Conservation (phyloP, 2,797 vertebrate genomes). For the Heteromormyrus szaboi region DNA sequence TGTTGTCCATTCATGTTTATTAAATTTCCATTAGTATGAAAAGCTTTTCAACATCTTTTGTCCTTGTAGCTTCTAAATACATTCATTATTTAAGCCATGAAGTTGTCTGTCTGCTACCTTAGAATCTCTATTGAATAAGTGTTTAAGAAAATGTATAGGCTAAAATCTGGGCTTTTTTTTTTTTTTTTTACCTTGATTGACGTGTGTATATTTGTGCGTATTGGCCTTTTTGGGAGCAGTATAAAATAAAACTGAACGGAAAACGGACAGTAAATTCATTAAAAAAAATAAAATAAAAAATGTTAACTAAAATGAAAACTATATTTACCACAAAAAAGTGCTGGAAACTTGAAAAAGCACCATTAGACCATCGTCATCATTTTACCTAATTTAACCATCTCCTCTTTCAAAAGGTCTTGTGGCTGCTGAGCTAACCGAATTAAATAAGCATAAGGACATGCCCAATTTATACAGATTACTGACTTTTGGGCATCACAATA, state of each 20-base stretch:
- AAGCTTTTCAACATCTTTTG: neutral
- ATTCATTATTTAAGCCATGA: neutral
- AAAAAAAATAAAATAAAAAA: too few relatives aligned
- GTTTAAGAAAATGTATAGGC: neutral
- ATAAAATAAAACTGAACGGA: neutral
- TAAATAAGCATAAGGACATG: too few relatives aligned
- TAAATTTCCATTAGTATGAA: neutral
- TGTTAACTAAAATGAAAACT: too few relatives aligned
- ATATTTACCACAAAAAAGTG: too few relatives aligned
- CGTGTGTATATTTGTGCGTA: neutral
- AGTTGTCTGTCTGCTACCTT: neutral
- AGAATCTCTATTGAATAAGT: neutral
- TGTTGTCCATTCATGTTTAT: neutral
- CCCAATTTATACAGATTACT: too few relatives aligned
- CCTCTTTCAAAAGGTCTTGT: too few relatives aligned
- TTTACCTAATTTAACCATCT: too few relatives aligned
- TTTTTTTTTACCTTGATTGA: neutral
- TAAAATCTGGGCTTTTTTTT: neutral
- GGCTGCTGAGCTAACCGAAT: too few relatives aligned
- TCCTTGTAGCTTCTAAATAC: neutral
- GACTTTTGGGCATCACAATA: too few relatives aligned
- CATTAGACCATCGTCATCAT: too few relatives aligned
- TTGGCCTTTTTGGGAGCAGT: neutral
- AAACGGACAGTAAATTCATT: neutral
- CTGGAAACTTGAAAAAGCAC: too few relatives aligned